Evolutionary conservation across 2,113 vertebrate species (phyloP).

Genomic region (Clarias batrachus): DNA sequence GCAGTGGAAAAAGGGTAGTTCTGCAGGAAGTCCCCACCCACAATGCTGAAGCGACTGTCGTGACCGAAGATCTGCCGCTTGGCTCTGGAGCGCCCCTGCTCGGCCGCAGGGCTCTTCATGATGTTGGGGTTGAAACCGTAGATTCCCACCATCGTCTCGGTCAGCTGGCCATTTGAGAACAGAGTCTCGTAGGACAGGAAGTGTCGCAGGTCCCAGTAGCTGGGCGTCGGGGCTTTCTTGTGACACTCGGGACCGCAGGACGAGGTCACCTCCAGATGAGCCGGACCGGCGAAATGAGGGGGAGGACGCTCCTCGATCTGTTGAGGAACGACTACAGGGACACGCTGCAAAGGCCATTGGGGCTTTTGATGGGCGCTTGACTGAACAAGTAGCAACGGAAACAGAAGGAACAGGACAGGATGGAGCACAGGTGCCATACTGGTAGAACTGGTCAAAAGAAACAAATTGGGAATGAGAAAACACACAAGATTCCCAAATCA

Average conservation of each 20-base stretch:
- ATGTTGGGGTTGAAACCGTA: slow-evolving; percentile 71
- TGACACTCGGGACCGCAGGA: slow-evolving; percentile 88
- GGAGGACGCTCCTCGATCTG: slow-evolving; percentile 74
- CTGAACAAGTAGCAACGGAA: slow-evolving; percentile 72
- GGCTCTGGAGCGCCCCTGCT: slow-evolving; percentile 68
- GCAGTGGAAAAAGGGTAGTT: slow-evolving; percentile 93
- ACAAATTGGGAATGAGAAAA: slow-evolving; percentile 28
- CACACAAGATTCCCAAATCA: neutral
- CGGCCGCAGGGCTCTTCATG: slow-evolving; percentile 32
- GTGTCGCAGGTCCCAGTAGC: slow-evolving; percentile 80
- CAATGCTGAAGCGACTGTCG: slow-evolving; percentile 91
- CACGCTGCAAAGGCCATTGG: slow-evolving; percentile 84
- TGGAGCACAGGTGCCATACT: slow-evolving; percentile 20
- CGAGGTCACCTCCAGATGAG: slow-evolving; percentile 83
- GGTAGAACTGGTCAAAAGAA: slow-evolving; percentile 23
- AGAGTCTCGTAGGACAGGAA: slow-evolving; percentile 91
- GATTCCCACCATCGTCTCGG: slow-evolving; percentile 85
- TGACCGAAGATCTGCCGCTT: slow-evolving; percentile 94
- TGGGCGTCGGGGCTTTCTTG: slow-evolving; percentile 78
- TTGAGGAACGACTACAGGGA: slow-evolving; percentile 87
- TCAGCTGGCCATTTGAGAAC: slow-evolving; percentile 83
- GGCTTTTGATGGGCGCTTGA: slow-evolving; percentile 65
- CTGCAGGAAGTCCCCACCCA: slow-evolving; percentile 86
- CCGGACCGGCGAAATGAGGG: slow-evolving; percentile 80
- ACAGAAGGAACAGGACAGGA: slow-evolving; percentile 62